These are phyloP conservation scores for Epizoanthus ramosus DNA, from an alignment of 92 coral and sea anemone genomes.

Conservation along the genomic window DNA sequence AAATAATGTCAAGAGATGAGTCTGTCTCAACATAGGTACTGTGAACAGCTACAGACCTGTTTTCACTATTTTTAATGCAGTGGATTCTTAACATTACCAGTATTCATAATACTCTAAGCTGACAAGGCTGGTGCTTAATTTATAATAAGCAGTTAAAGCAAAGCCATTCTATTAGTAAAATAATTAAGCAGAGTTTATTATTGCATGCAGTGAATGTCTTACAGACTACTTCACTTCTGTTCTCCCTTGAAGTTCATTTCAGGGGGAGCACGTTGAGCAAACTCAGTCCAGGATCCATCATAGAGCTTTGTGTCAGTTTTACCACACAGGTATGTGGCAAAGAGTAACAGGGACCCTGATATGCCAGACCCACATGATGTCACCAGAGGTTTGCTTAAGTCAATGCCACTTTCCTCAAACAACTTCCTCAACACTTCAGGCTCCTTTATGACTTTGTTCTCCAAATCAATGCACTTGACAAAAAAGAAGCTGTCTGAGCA, in stretches of 20 bases:
- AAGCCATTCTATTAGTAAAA: no score
- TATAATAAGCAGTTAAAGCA: no score
- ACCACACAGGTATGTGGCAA: conserved; percentile 83
- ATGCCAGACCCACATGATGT: conserved; percentile 96
- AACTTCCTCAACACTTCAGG: conserved; percentile 73
- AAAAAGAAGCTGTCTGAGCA: conserved; percentile 68
- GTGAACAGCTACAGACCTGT: no score
- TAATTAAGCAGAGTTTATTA: no score
- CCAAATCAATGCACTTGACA: conserved; percentile 69
- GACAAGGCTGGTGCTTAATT: no score
- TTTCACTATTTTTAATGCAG: no score
- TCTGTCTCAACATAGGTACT: no score
- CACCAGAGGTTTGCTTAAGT: conserved; percentile 69
- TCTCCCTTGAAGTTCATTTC: conserved; percentile 64
- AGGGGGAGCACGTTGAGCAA: conserved; percentile 82
- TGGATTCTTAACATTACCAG: no score
- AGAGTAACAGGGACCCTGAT: conserved; percentile 71
- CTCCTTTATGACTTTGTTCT: conserved; percentile 69
- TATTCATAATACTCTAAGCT: no score
- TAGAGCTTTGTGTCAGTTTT: conserved; percentile 79
- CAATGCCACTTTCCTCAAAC: conserved; percentile 81
- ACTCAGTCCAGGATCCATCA: conserved; percentile 98
- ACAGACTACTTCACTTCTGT: background rate
- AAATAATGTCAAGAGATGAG: no score
- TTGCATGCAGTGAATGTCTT: no score